Base-by-base conservation (phyloP, 1,140 invertebrate genomes). In the Zaprionus taronus region DNA sequence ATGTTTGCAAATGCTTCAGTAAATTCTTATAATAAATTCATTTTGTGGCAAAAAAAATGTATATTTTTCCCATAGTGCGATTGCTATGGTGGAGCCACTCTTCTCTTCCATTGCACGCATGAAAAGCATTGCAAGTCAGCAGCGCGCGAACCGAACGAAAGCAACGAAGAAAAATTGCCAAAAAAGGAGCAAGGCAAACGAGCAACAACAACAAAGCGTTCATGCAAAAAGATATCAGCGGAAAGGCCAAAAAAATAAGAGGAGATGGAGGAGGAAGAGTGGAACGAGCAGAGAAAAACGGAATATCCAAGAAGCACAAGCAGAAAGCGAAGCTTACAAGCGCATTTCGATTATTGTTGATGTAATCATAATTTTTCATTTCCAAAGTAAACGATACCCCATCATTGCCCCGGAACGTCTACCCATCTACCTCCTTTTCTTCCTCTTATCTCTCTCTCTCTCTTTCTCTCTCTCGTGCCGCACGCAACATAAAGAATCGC, bases 321-420 rank as follows among this genome's bases (percentile, higher is more conserved):
- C 28, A 58, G 72, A 64, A 38, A 53, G 79, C 71, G 75, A 38
- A 90, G 81, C 85, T 89, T 89, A 90, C 85, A 89, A 89, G 85
- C 85, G 85, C 79, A 89, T 89, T 89, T 89, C 85, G 85, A 90
- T 89, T 89, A 90, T 90, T 89, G 85, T 89, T 89, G 85, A 89
- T 89, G 85, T 89, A 89, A 89, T 89, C 85, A 89, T 89, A 89
- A 89, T 89, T 89, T 89, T 89, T 89, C 85, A 89, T 89, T 89
- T 90, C 85, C 81, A 89, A 90, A 89, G 85, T 89, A 89, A 89
- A 89, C 85, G 85, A 90, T 85, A 84, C 64, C 71, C 64, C 34
- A 64, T 36, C 36, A 49, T 81, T 55, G 38, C 36, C 47, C 76
- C 71, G 22, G 44, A 12, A 14, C 22, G 41, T 15, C 38, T 56